Conservation (phyloP, 2,797 vertebrate genomes). For the Tolypeutes matacus region DNA sequence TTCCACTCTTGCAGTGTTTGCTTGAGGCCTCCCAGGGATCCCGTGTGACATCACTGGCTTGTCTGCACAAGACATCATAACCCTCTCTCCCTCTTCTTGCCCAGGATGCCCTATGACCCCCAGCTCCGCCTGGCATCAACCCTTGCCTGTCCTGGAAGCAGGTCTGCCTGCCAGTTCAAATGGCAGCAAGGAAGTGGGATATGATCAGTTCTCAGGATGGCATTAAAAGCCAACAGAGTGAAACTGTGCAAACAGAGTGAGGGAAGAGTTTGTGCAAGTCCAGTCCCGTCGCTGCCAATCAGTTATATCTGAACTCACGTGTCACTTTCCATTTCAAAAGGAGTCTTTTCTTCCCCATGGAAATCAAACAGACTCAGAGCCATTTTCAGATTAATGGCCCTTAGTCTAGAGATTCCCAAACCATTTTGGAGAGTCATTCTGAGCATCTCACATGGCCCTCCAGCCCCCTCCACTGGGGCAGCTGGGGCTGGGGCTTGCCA, state of each 20-base stretch:
- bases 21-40: background rate
- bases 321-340: slow-evolving; percentile 58
- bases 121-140: rapidly evolving
- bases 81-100: too few species aligned
- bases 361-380: slow-evolving; percentile 66
- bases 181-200: rapidly evolving
- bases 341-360: slow-evolving; percentile 41
- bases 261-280: background rate
- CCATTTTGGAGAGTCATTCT: slow-evolving; percentile 78
- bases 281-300: slow-evolving; percentile 1
- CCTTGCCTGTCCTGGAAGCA: background rate
- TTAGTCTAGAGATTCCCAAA: slow-evolving; percentile 78
- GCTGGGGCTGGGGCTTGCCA: background rate
- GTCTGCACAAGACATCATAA: rapidly evolving
- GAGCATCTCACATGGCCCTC: background rate
- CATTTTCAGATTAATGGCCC: slow-evolving; percentile 79
- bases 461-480: background rate
- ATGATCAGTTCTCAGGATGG: rapidly evolving
- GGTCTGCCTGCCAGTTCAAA: rapidly evolving
- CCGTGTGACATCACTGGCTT: too few species aligned
- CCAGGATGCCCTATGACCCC: rapidly evolving
- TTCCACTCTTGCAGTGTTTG: background rate
- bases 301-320: slow-evolving; percentile 30
- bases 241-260: background rate
- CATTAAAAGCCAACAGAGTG: rapidly evolving